phyloP scores from a whole-genome alignment of 2,888 invertebrate species.

The Polymixis flavicincta region DNA sequence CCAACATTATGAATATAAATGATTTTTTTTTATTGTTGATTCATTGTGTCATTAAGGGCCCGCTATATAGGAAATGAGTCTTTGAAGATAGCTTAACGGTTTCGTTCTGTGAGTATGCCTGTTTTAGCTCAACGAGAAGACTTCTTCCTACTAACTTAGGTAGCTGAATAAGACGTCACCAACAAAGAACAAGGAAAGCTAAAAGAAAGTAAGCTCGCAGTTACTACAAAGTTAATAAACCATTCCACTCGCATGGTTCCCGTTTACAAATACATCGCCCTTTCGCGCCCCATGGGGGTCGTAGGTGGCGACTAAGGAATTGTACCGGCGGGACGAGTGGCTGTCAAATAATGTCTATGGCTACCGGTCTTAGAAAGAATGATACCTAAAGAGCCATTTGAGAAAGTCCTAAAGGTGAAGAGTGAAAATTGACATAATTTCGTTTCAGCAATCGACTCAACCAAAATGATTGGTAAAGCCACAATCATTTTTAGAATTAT shows the following conservation, averaged over 20 bases:
- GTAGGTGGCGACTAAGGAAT: conserved; percentile 54
- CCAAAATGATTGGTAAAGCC: too few species aligned
- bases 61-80: too few species aligned
- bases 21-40: too few species aligned
- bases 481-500: too few species aligned
- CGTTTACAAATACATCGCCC: conserved; percentile 39
- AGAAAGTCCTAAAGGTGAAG: background rate
- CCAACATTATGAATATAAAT: background rate
- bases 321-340: conserved; percentile 35
- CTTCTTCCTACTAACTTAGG: too few species aligned
- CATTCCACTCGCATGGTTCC: conserved; percentile 37
- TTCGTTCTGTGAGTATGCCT: background rate
- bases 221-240: conserved; percentile 34
- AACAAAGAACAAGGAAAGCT: background rate
- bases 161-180: background rate
- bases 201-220: background rate
- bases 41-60: too few species aligned
- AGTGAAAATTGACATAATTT: background rate
- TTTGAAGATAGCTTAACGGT: background rate
- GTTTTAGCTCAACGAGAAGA: background rate
- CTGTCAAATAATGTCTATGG: conserved; percentile 44
- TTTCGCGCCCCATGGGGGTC: conserved; percentile 33
- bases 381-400: background rate
- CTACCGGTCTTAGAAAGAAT: background rate
- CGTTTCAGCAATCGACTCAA: too few species aligned